A percentile compares a stretch with the other conserved stretches of the same genome.
Conservation (phyloP, 2,888 invertebrate species). For the Leucophenga montana region DNA sequence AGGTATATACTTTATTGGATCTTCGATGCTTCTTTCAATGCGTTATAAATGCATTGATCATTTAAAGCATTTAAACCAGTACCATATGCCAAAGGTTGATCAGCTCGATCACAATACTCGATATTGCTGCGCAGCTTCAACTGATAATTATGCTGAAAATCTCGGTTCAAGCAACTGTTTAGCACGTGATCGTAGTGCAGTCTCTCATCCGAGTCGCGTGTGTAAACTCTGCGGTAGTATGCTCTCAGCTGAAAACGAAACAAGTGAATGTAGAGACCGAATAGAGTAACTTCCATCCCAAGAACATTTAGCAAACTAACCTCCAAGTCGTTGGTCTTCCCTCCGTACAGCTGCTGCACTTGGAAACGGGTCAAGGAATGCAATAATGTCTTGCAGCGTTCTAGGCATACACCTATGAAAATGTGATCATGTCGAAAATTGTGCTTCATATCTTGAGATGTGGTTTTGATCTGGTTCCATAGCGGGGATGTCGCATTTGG, state of each 20-base stretch:
- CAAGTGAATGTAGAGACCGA: neutral
- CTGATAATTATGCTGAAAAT: constrained; percentile 47
- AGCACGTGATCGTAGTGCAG: constrained; percentile 54
- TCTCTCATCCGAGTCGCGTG: constrained; percentile 51
- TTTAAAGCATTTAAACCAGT: neutral
- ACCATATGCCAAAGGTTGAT: constrained; percentile 47
- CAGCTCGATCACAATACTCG: constrained; percentile 62
- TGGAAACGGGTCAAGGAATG: constrained; percentile 40
- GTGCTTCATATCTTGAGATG: constrained; percentile 56
- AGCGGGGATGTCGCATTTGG: constrained; percentile 55
- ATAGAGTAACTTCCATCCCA: neutral
- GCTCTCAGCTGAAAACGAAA: constrained; percentile 48
- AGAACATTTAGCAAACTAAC: constrained; percentile 36
- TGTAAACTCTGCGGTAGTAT: constrained; percentile 58
- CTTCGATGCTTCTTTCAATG: too few relatives aligned
- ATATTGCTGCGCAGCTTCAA: constrained; percentile 57
- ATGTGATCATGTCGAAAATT: constrained; percentile 62
- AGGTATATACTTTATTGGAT: too few relatives aligned
- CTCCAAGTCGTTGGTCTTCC: constrained; percentile 43
- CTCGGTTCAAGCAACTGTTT: constrained; percentile 61
- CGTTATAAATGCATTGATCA: too few relatives aligned
- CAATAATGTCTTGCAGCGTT: constrained; percentile 51
- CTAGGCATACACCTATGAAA: constrained; percentile 64
- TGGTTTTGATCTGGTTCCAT: constrained; percentile 59
- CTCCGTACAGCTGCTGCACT: constrained; percentile 44